Conservation (phyloP, 1,140 invertebrate species). For the Cherax quadricarinatus region DNA sequence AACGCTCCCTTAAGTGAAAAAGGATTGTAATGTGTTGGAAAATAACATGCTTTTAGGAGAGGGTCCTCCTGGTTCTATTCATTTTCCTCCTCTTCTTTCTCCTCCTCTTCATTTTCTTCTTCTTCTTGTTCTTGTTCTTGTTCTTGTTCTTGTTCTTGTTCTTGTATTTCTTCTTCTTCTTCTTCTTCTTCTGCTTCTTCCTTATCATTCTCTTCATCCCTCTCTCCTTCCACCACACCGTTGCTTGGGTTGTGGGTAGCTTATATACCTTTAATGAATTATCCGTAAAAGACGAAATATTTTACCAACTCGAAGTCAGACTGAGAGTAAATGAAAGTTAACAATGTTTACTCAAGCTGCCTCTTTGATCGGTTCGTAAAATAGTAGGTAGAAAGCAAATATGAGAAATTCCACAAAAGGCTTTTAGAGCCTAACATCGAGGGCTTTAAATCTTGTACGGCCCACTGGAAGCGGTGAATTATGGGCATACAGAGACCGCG, state of each 20-base stretch:
- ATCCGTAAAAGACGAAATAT: slow-evolving; percentile 29
- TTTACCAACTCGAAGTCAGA: slow-evolving; percentile 16
- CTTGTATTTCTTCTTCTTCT: neutral
- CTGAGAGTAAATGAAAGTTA: slow-evolving; percentile 37
- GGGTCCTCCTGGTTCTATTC: no score
- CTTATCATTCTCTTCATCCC: neutral
- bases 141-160: no score
- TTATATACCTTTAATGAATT: slow-evolving; percentile 36
- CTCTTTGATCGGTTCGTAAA: slow-evolving; percentile 28
- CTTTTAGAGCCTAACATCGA: slow-evolving; percentile 32
- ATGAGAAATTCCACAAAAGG: neutral
- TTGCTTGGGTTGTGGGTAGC: neutral
- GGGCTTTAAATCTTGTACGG: slow-evolving; percentile 39
- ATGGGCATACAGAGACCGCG: slow-evolving; percentile 5
- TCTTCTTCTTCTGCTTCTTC: neutral
- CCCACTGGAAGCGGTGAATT: slow-evolving; percentile 32
- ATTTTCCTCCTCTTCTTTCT: no score
- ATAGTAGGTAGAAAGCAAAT: slow-evolving; percentile 1
- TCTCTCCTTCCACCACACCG: neutral
- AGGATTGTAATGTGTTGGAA: neutral
- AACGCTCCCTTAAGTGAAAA: neutral
- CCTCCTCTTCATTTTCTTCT: no score
- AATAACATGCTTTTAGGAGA: slow-evolving; percentile 1
- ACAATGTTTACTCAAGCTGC: slow-evolving; percentile 43
- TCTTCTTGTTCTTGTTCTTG: no score